phyloP scores from a whole-genome alignment of 2,797 vertebrate genomes.

The Pogonophryne albipinna region DNA sequence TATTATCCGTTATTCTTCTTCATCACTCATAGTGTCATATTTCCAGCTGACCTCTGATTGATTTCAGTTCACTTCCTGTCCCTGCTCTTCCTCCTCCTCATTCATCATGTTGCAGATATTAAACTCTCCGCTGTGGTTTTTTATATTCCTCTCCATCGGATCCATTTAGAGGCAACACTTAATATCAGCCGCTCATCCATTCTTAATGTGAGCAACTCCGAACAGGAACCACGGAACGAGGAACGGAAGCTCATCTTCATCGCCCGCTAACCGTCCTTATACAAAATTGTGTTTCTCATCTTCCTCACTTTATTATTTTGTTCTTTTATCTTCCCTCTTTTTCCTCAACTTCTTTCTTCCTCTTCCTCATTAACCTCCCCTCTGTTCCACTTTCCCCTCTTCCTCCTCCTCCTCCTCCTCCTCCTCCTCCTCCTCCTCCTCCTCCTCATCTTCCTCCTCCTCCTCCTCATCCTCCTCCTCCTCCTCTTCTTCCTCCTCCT shows the following conservation, averaged over 20 bases:
- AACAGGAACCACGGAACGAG: slow-evolving; percentile 16
- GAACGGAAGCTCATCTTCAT: no score
- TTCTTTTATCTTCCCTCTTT: no score
- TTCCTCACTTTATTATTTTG: not conserved
- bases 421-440: no score
- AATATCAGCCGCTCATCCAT: slow-evolving; percentile 58
- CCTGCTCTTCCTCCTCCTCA: slow-evolving; percentile 41
- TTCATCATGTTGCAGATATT: slow-evolving; percentile 65
- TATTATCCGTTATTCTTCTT: not conserved
- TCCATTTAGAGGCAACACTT: slow-evolving; percentile 31
- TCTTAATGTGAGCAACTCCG: slow-evolving; percentile 57
- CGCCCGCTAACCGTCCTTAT: not conserved
- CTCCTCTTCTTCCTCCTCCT: no score
- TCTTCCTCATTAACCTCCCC: no score
- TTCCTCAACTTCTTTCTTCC: no score
- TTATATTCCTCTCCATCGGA: slow-evolving; percentile 43
- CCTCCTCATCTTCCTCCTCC: not conserved
- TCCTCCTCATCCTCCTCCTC: not conserved
- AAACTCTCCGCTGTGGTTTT: slow-evolving; percentile 51
- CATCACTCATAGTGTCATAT: slow-evolving; percentile 7
- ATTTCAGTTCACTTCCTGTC: slow-evolving; percentile 64
- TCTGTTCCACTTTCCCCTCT: no score
- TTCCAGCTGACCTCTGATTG: slow-evolving; percentile 55
- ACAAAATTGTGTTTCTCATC: not conserved
- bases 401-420: no score